Percentiles rank a stretch among this genome's conserved stretches.
phyloP scores from a whole-genome alignment of 2,113 vertebrate genomes.

The Atlantisia rogersi region DNA sequence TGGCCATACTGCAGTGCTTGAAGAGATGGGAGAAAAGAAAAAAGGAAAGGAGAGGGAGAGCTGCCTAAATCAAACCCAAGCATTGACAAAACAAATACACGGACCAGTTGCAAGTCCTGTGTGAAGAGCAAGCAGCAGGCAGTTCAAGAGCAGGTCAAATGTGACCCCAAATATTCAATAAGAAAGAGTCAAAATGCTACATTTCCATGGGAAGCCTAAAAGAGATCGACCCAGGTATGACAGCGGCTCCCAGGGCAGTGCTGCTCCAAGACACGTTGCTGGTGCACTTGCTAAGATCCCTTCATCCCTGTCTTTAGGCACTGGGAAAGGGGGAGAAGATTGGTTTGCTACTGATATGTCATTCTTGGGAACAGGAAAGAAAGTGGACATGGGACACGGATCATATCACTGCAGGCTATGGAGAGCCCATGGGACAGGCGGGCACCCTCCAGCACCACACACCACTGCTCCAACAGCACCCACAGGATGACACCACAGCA shows the following conservation, averaged over 20 bases:
- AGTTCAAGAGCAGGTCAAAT: background rate
- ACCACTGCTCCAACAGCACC: background rate
- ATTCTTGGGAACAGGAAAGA: background rate
- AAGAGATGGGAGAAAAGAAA: background rate
- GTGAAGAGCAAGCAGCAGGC: background rate
- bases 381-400: accelerated
- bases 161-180: background rate
- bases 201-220: conserved; percentile 33
- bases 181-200: conserved; percentile 43
- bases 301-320: background rate
- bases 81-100: background rate
- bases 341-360: background rate
- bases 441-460: background rate
- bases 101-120: background rate
- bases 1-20: background rate
- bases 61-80: conserved; percentile 42
- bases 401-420: background rate
- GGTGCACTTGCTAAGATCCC: background rate
- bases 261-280: conserved; percentile 18
- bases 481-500: accelerated
- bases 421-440: background rate
- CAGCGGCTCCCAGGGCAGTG: background rate
- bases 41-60: background rate
- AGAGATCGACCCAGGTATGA: background rate
- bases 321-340: background rate